phyloP scores from a whole-genome alignment of 2,888 invertebrate genomes.

The Xestia c-nigrum region DNA sequence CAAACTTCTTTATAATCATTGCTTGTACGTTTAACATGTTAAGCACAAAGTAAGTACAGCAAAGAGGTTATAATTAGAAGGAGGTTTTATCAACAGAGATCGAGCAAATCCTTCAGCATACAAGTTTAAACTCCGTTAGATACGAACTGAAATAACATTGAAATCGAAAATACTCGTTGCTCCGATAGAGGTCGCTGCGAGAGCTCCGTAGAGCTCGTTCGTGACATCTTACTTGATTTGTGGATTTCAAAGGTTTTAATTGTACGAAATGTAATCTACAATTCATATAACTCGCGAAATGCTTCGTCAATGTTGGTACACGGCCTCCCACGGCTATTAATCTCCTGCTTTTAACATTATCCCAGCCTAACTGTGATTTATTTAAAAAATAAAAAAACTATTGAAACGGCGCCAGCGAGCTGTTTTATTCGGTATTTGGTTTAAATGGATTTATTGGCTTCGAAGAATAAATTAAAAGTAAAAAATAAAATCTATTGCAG shows the following conservation, averaged over 20 bases:
- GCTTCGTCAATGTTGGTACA: slow-evolving; percentile 46
- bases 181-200: slow-evolving; percentile 33
- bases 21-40: background rate
- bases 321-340: slow-evolving; percentile 44
- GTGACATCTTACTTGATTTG: slow-evolving; percentile 76
- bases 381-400: slow-evolving; percentile 44
- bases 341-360: slow-evolving; percentile 47
- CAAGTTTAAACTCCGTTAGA: slow-evolving; percentile 30
- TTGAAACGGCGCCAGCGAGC: slow-evolving; percentile 1
- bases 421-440: slow-evolving; percentile 29
- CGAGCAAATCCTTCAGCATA: slow-evolving; percentile 29
- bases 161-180: slow-evolving; percentile 30
- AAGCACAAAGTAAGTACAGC: slow-evolving; percentile 2
- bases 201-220: slow-evolving; percentile 64
- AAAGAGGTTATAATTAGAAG: slow-evolving; percentile 22
- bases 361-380: slow-evolving; percentile 45
- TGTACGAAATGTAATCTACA: slow-evolving; percentile 68
- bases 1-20: slow-evolving; percentile 12
- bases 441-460: slow-evolving; percentile 26
- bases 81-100: slow-evolving; percentile 12
- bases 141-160: slow-evolving; percentile 44
- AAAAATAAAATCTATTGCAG: slow-evolving; percentile 16
- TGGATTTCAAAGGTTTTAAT: slow-evolving; percentile 74
- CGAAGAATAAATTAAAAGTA: slow-evolving; percentile 21
- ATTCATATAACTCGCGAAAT: slow-evolving; percentile 56